phyloP scores from a whole-genome alignment of 2,888 invertebrate species.

The Sesamia inferens region DNA sequence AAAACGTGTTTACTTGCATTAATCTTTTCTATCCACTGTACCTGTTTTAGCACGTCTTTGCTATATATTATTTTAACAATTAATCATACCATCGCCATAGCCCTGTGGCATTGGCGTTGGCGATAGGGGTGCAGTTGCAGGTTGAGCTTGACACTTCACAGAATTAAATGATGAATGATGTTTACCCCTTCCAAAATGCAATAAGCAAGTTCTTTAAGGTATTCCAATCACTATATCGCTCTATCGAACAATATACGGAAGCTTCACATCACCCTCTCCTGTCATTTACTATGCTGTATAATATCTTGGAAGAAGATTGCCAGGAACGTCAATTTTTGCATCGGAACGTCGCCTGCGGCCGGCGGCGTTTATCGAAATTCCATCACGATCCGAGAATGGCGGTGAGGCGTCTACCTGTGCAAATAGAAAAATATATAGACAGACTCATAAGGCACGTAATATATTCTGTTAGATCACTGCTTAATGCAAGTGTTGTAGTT shows the following conservation, averaged over 20 bases:
- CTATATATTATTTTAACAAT: conserved; percentile 13
- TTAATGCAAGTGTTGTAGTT: not conserved
- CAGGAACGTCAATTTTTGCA: conserved; percentile 71
- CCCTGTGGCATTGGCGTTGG: conserved; percentile 11
- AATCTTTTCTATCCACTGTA: too few species aligned
- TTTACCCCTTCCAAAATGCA: conserved; percentile 11
- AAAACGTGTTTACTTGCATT: not conserved
- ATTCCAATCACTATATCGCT: conserved; percentile 19
- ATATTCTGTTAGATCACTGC: conserved; percentile 12
- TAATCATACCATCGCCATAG: conserved; percentile 12
- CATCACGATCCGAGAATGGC: conserved; percentile 53
- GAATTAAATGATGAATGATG: conserved; percentile 12
- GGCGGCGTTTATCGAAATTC: conserved; percentile 70
- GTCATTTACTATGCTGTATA: conserved; percentile 50
- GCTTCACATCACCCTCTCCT: conserved; percentile 16
- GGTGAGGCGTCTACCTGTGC: conserved; percentile 54
- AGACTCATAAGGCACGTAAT: conserved; percentile 30
- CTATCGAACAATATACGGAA: conserved; percentile 12
- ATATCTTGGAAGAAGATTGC: conserved; percentile 48
- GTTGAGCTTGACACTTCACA: conserved; percentile 5
- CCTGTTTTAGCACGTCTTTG: not conserved
- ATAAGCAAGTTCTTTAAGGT: conserved; percentile 12
- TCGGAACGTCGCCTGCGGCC: conserved; percentile 64
- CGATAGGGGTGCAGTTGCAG: conserved; percentile 13
- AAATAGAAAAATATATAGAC: conserved; percentile 51